Evolutionary conservation across 1,140 invertebrate species (phyloP).

Genomic region (Phymastichus coffea): DNA sequence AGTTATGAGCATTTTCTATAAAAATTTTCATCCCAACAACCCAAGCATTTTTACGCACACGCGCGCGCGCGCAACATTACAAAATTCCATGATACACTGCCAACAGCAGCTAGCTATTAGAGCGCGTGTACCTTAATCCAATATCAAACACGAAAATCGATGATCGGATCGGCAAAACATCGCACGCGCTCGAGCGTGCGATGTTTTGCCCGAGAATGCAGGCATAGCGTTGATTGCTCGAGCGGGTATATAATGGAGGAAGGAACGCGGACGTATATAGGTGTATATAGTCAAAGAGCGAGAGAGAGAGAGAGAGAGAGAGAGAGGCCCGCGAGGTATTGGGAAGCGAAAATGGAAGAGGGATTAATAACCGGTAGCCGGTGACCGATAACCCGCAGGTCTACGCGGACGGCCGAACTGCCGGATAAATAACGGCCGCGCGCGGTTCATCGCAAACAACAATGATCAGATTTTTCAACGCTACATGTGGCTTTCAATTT

Average conservation of each 20-base stretch:
- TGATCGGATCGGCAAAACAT: background rate
- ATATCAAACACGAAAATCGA: conserved; percentile 1
- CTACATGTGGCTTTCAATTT: background rate
- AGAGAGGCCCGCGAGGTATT: background rate
- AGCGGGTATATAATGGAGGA: background rate
- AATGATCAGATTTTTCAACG: background rate
- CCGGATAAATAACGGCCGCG: background rate
- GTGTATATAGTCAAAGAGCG: background rate
- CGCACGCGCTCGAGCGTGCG: background rate
- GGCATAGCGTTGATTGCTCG: conserved; percentile 12
- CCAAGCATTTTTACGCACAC: no score
- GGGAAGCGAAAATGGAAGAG: no score
- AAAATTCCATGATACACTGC: no score
- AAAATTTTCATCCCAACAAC: no score
- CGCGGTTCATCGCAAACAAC: no score
- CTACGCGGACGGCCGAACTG: background rate
- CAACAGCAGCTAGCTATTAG: no score
- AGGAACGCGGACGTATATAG: background rate
- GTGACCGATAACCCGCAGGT: conserved; percentile 18
- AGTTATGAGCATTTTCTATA: no score
- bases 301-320: background rate
- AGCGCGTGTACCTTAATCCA: no score
- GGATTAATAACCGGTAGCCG: conserved; percentile 24
- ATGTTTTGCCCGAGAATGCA: conserved; percentile 8
- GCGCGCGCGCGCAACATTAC: no score